phyloP scores from a whole-genome alignment of 2,888 invertebrate genomes.

The Pyrrhia umbra region DNA sequence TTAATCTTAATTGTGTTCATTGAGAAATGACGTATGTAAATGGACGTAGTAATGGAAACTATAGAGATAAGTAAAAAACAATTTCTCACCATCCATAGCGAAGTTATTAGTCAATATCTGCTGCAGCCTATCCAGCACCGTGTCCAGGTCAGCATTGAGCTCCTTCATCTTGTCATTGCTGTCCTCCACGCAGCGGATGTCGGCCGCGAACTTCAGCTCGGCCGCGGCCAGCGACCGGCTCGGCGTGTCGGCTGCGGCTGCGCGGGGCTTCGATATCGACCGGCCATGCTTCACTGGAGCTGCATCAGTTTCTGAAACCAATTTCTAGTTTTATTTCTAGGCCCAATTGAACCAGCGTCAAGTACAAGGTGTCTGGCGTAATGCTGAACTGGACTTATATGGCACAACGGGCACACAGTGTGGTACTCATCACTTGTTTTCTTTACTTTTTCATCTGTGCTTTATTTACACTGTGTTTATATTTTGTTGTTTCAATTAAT shows the following conservation, averaged over 20 bases:
- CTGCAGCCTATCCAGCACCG: slow-evolving; percentile 92
- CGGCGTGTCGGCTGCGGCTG: slow-evolving; percentile 58
- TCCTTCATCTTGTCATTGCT: slow-evolving; percentile 86
- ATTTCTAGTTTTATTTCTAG: slow-evolving; percentile 91
- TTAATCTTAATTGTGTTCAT: no score
- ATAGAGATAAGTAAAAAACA: no score
- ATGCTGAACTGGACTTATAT: no score
- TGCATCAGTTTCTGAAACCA: slow-evolving; percentile 86
- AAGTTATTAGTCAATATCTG: slow-evolving; percentile 93
- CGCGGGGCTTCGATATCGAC: slow-evolving; percentile 3
- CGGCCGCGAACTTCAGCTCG: slow-evolving; percentile 81
- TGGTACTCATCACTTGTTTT: no score
- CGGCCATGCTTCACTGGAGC: slow-evolving; percentile 54
- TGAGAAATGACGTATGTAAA: no score
- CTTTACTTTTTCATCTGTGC: no score
- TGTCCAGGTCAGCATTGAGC: slow-evolving; percentile 92
- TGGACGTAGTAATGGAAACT: no score
- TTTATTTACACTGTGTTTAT: no score
- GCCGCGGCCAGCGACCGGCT: slow-evolving; percentile 64
- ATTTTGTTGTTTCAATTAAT: no score
- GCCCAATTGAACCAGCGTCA: slow-evolving; percentile 88
- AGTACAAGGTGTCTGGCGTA: no score
- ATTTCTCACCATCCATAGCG: slow-evolving; percentile 84
- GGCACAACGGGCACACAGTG: no score
- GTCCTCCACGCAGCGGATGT: slow-evolving; percentile 78